Evolutionary conservation across 2,888 invertebrate species (phyloP), one percentile per base, ranked within the genome.

Genomic region (Drosophila koepferae): DNA sequence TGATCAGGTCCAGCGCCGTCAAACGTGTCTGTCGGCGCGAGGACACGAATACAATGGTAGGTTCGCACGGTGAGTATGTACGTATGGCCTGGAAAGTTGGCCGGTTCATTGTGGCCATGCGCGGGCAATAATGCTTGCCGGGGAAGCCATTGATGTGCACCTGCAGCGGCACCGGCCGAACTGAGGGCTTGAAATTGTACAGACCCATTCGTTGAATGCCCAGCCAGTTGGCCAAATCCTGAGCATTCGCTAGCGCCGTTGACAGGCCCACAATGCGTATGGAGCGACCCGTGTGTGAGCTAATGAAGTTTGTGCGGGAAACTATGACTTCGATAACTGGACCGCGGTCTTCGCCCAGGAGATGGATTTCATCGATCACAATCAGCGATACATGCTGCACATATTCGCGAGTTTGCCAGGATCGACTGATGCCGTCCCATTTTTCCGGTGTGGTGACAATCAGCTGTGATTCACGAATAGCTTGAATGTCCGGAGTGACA

Each of bases 401-500:
- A 90, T 99, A 99, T 92, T 96, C 96, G 82, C 99, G 95, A 0
- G 98, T 99, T 91, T 99, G 98, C 99, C 99, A 99, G 73, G 98
- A 98, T 70, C 99, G 95, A 93, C 98, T 99, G 90, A 99, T 98
- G 62, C 99, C 99, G 93, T 99, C 99, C 99, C 99, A 99, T 93
- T 99, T 99, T 93, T 99, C 99, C 0, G 99, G 99, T 0, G 99
- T 99, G 0, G 99, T 99, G 0, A 99, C 98, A 81, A 99, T 99
- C 1, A 99, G 96, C 92, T 97, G 96, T 0, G 99, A 96, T 59
- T 94, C 95, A 0, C 96, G 95, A 68, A 99, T 98, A 0, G 98
- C 96, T 69, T 95, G 94, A 63, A 96, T 95, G 91, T 97, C 97
- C 0, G 98, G 98, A 0, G 97, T 96, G 1, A 97, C 96, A 91